Evolutionary conservation across 2,113 vertebrate species (phyloP).

Genomic region (Genyomyrus donnyi): DNA sequence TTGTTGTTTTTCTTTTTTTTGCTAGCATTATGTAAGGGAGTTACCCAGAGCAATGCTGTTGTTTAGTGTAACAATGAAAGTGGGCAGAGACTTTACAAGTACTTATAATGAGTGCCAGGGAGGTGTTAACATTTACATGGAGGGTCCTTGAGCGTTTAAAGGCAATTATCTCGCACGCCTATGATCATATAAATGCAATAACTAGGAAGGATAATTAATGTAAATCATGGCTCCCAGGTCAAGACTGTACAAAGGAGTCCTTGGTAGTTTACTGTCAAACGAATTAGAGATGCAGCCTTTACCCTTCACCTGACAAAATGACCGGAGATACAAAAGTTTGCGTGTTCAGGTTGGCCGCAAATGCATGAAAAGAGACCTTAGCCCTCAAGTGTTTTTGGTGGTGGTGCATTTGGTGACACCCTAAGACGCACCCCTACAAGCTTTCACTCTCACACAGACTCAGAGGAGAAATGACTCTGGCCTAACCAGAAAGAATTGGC

Average conservation of each 20-base stretch:
- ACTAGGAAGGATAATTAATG: conserved; percentile 1
- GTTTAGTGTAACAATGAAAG: not conserved
- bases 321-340: not conserved
- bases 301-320: not conserved
- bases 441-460: not conserved
- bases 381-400: not conserved
- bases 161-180: not conserved
- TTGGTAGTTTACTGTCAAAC: conserved; percentile 4
- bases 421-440: not conserved
- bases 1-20: not conserved
- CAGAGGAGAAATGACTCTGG: not conserved
- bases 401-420: not conserved
- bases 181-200: conserved; percentile 4
- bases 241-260: not conserved
- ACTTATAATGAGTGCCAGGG: not conserved
- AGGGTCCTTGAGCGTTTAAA: not conserved
- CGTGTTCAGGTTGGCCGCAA: not conserved
- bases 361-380: not conserved
- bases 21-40: not conserved
- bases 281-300: not conserved
- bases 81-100: not conserved
- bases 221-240: not conserved
- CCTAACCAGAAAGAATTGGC: not conserved
- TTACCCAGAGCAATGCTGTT: conserved; percentile 5
- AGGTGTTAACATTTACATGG: not conserved